Percentiles rank a stretch among this genome's conserved stretches.
phyloP scores from a whole-genome alignment of 1,140 invertebrate genomes.

The Eubasilissa regina region DNA sequence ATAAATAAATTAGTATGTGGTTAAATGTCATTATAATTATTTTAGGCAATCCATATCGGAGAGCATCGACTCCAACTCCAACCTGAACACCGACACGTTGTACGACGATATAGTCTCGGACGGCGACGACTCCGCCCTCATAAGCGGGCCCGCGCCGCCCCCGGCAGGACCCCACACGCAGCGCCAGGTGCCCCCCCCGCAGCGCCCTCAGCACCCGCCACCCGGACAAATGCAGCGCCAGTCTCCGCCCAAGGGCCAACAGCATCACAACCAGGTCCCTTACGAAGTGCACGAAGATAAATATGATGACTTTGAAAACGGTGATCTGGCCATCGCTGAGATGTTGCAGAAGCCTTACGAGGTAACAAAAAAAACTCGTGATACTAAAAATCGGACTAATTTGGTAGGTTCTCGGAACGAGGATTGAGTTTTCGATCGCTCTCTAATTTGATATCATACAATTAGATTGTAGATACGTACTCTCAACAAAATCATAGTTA shows the following conservation, averaged over 20 bases:
- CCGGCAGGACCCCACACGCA: constrained; percentile 30
- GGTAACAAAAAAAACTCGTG: constrained; percentile 42
- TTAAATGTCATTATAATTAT: neutral
- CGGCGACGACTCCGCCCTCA: constrained; percentile 69
- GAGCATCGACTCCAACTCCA: constrained; percentile 54
- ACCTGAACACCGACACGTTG: constrained; percentile 67
- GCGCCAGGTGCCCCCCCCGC: constrained; percentile 47
- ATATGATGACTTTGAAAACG: constrained; percentile 47
- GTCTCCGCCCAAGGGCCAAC: neutral
- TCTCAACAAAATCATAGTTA: no score
- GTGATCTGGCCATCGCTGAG: constrained; percentile 53
- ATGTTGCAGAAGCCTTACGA: constrained; percentile 59
- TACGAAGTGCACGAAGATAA: constrained; percentile 14
- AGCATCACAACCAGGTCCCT: constrained; percentile 9
- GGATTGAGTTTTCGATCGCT: no score
- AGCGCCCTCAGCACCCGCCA: neutral
- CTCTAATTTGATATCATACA: no score
- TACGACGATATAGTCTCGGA: constrained; percentile 78
- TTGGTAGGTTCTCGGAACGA: no score
- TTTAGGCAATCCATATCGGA: constrained; percentile 60
- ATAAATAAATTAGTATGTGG: neutral
- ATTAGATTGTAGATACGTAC: no score
- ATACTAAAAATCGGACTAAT: no score
- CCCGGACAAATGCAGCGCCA: neutral
- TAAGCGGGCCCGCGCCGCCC: constrained; percentile 48